phyloP scores from a whole-genome alignment of 2,797 vertebrate genomes.

The Alauda arvensis region DNA sequence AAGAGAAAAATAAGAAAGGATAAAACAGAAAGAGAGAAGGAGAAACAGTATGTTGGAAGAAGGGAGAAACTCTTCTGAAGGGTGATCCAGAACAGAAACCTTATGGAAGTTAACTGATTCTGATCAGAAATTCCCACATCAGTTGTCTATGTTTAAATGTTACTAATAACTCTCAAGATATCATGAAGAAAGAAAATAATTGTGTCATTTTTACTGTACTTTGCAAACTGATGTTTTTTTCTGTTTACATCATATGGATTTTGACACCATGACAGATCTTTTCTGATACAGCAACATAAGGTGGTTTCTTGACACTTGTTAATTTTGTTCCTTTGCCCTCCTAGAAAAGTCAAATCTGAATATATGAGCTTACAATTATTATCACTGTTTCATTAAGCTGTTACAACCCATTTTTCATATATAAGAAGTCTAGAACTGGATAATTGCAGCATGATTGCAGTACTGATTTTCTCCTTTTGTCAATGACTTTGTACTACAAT shows the following conservation, averaged over 20 bases:
- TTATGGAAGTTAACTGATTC: background rate
- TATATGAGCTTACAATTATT: background rate
- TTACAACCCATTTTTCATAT: constrained; percentile 5
- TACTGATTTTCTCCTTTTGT: constrained; percentile 33
- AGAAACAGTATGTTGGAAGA: background rate
- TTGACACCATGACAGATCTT: background rate
- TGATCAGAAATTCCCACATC: background rate
- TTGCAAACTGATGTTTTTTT: background rate
- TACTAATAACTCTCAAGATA: background rate
- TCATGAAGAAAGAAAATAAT: background rate
- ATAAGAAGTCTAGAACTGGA: constrained; percentile 9
- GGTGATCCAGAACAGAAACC: background rate
- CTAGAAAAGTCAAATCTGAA: constrained; percentile 11
- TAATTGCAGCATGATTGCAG: constrained; percentile 9
- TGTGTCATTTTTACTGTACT: background rate
- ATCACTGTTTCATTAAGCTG: constrained; percentile 16
- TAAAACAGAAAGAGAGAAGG: background rate
- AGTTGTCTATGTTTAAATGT: background rate
- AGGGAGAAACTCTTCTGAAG: background rate
- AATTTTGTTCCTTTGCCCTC: constrained; percentile 3
- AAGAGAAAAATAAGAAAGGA: background rate
- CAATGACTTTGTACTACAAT: constrained; percentile 16
- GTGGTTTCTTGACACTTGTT: background rate
- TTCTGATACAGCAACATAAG: background rate
- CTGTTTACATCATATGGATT: background rate